Base-by-base conservation (phyloP, 2,888 invertebrate species). In the Camponotus fellah region DNA sequence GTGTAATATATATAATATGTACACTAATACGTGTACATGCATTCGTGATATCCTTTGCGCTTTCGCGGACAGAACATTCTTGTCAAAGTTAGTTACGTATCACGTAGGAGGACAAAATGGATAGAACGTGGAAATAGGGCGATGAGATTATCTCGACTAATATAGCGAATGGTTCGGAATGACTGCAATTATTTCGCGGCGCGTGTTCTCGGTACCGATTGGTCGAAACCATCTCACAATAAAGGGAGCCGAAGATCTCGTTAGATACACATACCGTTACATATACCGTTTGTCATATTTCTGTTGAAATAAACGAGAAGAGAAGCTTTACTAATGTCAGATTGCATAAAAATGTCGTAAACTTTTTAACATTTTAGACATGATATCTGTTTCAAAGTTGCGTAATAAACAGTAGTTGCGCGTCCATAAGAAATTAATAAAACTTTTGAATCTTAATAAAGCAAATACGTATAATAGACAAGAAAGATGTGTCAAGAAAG, bases 171-270 rank as follows among this genome's bases (percentile, higher is more conserved):
- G 89, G 92, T 91, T 92, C 89, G 92, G 91, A 94, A 94, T 93
- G 91, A 94, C 93, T 93, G 93, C 92, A 93, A 94, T 94, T 94
- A 94, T 94, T 90, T 92, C 91, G 91, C 91, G 90, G 92, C 90
- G 92, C 92, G 93, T 93, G 93, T 92, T 91, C 86, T 71, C 80
- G 75, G 85, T 89, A 86, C 86, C 88, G 90, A 91, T 91, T 86
- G 87, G 83, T 79, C 68, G 81, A 75, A 87, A 86, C 87, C 77
- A 75, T 83, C 74, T 68, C 85, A 79, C 43, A 83, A 88, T 87
- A 82, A 86, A 87, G 81, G 83, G 87, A 81, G 85, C 68, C 83
- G 80, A 88, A 85, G 83, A 71, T 66, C 62, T 77, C 64, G 68
- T 32, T 81, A 62, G 69, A 79, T 65, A 66, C 82, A 81, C 60